A percentile compares a stretch with the other conserved stretches of the same genome.
These are phyloP conservation scores for Chionodraco myersi DNA, from an alignment of 2,113 vertebrate genomes.

Conservation along the genomic window DNA sequence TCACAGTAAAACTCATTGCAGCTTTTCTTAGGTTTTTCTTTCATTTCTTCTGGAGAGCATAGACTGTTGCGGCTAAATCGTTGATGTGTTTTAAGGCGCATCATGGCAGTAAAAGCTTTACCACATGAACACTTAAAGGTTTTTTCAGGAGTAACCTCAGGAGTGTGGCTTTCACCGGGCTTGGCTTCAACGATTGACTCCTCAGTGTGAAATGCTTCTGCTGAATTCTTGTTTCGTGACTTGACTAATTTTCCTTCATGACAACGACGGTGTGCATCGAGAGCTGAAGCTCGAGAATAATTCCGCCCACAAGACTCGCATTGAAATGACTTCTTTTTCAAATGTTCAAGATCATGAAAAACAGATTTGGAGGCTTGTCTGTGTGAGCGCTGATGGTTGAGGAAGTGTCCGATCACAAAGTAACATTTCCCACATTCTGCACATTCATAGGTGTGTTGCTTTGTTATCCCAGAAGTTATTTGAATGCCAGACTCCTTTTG, in stretches of 20 bases:
- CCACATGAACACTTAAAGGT: slow-evolving; percentile 77
- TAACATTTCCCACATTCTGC: slow-evolving; percentile 83
- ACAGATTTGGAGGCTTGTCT: slow-evolving; percentile 81
- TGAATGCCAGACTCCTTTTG: slow-evolving; percentile 14
- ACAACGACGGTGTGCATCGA: slow-evolving; percentile 85
- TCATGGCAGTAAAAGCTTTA: slow-evolving; percentile 71
- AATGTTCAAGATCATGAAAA: slow-evolving; percentile 79
- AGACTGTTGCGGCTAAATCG: slow-evolving; percentile 76
- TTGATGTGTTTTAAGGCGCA: slow-evolving; percentile 82
- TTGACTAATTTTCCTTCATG: slow-evolving; percentile 86
- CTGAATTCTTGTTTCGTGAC: slow-evolving; percentile 52
- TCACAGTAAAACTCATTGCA: slow-evolving; percentile 70
- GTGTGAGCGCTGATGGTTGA: slow-evolving; percentile 85
- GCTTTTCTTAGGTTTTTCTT: slow-evolving; percentile 72
- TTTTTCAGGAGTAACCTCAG: slow-evolving; percentile 51
- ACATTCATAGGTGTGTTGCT: slow-evolving; percentile 76
- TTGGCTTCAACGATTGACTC: slow-evolving; percentile 42
- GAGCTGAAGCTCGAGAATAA: slow-evolving; percentile 85
- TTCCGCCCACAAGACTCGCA: slow-evolving; percentile 82
- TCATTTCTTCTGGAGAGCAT: slow-evolving; percentile 67
- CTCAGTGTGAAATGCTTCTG: slow-evolving; percentile 40
- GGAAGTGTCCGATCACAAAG: slow-evolving; percentile 74
- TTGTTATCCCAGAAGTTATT: slow-evolving; percentile 41
- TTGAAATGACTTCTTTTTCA: slow-evolving; percentile 84
- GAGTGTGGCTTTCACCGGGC: slow-evolving; percentile 26